A percentile compares a stretch with the other conserved stretches of the same genome.
Evolutionary conservation across 2,888 invertebrate species (phyloP).

Genomic region (Temnothorax rugatulus): DNA sequence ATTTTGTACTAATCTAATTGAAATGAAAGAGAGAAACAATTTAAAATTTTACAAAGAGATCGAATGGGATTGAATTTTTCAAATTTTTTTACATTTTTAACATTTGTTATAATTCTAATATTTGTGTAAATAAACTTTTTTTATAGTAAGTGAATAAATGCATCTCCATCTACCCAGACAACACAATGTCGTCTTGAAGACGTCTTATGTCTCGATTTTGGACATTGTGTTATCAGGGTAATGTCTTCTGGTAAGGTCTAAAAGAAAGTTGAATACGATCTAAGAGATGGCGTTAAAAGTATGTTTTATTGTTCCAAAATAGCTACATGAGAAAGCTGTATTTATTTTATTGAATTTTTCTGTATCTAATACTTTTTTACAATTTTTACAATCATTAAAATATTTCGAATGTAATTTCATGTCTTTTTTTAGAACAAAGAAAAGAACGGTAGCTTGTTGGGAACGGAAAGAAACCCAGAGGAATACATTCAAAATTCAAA

Average conservation of each 20-base stretch:
- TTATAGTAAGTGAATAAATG: not conserved
- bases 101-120: not conserved
- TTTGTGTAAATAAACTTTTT: not conserved
- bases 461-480: not conserved
- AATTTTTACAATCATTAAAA: not conserved
- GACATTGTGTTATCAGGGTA: not conserved
- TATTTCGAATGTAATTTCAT: not conserved
- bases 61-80: not conserved
- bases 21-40: not conserved
- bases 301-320: not conserved
- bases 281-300: conserved; percentile 20
- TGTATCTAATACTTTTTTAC: not conserved
- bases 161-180: not conserved
- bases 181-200: no score
- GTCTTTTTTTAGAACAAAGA: not conserved
- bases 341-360: not conserved
- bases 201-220: no score
- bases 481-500: not conserved
- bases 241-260: not conserved
- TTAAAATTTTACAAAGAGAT: not conserved
- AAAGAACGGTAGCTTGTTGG: not conserved
- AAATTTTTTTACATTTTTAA: not conserved
- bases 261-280: conserved; percentile 5
- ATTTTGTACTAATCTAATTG: conserved; percentile 11
- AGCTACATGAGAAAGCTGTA: not conserved